Evolutionary conservation across 2,113 vertebrate genomes (phyloP), one percentile per base, ranked within the genome.

Genomic region (Dolichallabes microphthalmus): DNA sequence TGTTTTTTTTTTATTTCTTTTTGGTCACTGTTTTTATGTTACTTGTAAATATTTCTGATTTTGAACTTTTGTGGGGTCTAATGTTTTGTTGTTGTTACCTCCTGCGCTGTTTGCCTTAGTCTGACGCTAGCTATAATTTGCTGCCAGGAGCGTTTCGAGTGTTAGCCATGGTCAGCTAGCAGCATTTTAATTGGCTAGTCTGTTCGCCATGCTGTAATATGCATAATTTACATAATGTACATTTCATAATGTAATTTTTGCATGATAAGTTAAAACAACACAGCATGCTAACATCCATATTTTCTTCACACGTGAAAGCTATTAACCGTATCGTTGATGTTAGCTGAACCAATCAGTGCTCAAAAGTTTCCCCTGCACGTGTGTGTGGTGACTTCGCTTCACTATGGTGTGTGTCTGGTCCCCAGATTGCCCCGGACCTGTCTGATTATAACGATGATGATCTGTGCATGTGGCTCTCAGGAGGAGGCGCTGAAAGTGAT

Each of bases 361-460:
- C 17, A 20, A 6, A 32, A 27, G 20, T 78, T 32, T 45, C 45
- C 45, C 15, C 14, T 74, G 22, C 22, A 69, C 45, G 61, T 77
- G 82, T 79, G 32, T 63, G 57, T 84, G 82, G n/a, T 30, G 75
- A 4, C 14, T 22, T 30, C 30, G 75, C n/a, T 27, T 32, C 17
- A 9, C 88, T 45, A 45, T 45, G 85, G 86, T 64, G 85, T 63
- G 83, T 76, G 83, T 90, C 90, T 90, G 88, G 90, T 55, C 64
- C 50, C 81, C 64, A 71, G 64, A 82, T 82, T 82, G 30, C 53
- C 63, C 13, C 22, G 52, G 64, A 71, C 80, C n/a, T 64, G 15
- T 82, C 61, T 64, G 39, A 53, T 68, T 82, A 52, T 68, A 53
- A 9, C 22, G 15, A 22, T 83, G 66, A 82, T 69, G 45, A 32